Base-by-base conservation (phyloP, 2,888 invertebrate species). In the Trilocha varians region DNA sequence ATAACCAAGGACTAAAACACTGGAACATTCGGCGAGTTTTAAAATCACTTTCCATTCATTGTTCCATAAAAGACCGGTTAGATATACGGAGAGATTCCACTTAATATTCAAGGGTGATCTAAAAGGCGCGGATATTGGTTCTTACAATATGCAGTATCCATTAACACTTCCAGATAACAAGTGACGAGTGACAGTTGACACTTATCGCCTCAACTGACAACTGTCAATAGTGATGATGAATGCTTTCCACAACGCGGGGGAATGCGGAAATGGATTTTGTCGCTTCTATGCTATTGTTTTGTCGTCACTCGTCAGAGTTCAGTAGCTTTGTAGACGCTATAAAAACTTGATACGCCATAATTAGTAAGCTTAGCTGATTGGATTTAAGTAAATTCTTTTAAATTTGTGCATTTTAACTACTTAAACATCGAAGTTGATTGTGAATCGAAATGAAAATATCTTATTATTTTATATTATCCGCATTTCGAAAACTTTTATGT, bases 121-220 rank as follows among this genome's bases (percentile, higher is more conserved):
- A 76, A 78, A 73, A 67, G 62, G 63, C 64, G 75, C 73, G 74
- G 78, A 76, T 75, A 77, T 73, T 65, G 67, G 67, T 65, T 63
- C 67, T 64, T 62, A 65, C 64, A 25, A 25, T 25, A 25, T 11
- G 25, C 57, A 62, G 57, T 59, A 59, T 60, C 72, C 78, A 78
- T 79, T 79, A 78, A 68, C 78, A 75, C 72, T 70, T 68, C 57
- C 49, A 57, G 65, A 72, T 70, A 70, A 70, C 67, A 63, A 53
- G 50, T 51, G 47, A 52, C 53, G 58, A 33, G 32, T 34, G 34
- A 39, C 40, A 32, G 40, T 53, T 59, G 70, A 70, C 64, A 66
- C 56, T 67, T 64, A 65, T 61, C 59, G 56, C 56, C 51, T 57
- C 48, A 41, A 55, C 55, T 60, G 62, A 65, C 66, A 63, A 60